phyloP scores from a whole-genome alignment of 2,797 vertebrate species.

The Nasua narica region DNA sequence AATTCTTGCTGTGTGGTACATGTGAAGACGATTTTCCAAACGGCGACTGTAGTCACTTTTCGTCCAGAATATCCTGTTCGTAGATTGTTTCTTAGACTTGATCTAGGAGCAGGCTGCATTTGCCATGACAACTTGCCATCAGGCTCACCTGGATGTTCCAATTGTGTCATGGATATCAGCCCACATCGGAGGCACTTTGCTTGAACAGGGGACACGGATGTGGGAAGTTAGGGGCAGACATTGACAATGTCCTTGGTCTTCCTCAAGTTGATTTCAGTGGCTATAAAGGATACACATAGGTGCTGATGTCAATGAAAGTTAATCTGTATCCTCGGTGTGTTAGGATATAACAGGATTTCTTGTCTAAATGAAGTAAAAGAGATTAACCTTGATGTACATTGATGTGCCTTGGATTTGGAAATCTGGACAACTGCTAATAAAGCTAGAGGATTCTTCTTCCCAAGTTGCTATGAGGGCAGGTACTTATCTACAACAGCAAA shows the following conservation, averaged over 20 bases:
- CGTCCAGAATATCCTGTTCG: neutral
- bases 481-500: neutral
- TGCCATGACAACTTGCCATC: neutral
- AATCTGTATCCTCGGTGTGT: neutral
- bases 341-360: neutral
- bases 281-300: neutral
- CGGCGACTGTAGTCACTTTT: neutral
- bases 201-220: neutral
- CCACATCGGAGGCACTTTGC: neutral
- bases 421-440: neutral
- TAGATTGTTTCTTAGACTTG: neutral
- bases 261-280: neutral
- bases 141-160: neutral
- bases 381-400: neutral
- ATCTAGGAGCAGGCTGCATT: neutral
- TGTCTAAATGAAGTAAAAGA: neutral
- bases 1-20: neutral
- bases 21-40: neutral
- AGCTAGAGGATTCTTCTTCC: neutral
- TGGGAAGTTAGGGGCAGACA: neutral
- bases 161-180: neutral
- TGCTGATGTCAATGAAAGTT: neutral
- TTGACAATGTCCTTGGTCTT: neutral
- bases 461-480: neutral
- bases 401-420: neutral